Percentiles rank a stretch among this genome's conserved stretches.
These are phyloP conservation scores for Chaetophractus vellerosus DNA, from an alignment of 2,797 vertebrate genomes.

Conservation along the genomic window DNA sequence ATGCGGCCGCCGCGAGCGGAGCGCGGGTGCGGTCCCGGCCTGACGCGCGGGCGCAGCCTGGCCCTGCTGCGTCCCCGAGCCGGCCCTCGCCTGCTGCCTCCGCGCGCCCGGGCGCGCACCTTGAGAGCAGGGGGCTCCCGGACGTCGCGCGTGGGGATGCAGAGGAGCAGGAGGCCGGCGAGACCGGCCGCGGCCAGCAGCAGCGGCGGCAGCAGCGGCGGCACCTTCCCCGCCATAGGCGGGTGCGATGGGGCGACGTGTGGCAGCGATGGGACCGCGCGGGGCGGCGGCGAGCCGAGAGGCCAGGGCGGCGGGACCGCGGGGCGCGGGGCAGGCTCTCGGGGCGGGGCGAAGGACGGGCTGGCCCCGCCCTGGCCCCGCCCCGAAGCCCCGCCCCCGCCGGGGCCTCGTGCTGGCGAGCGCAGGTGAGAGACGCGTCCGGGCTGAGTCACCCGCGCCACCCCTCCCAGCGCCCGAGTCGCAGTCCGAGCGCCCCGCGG, in stretches of 20 bases:
- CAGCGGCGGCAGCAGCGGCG: slow-evolving; percentile 81
- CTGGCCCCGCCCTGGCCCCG: not conserved
- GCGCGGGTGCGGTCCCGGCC: not conserved
- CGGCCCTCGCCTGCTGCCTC: not conserved
- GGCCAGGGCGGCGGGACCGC: not conserved
- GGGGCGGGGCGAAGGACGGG: slow-evolving; percentile 6
- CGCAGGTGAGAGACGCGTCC: slow-evolving; percentile 47
- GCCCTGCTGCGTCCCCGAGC: not conserved
- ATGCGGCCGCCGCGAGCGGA: not conserved
- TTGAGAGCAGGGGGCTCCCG: slow-evolving; percentile 91
- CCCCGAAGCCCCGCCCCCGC: not conserved
- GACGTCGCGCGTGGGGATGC: slow-evolving; percentile 91
- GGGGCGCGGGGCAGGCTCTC: not conserved
- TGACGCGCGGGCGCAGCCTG: not conserved
- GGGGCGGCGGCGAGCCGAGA: not conserved
- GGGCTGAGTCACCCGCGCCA: slow-evolving; percentile 16
- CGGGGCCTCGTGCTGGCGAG: fast-evolving
- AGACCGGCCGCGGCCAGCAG: slow-evolving; percentile 91
- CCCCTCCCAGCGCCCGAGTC: not conserved
- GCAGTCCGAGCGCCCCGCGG: not conserved
- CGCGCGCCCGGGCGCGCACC: slow-evolving; percentile 88
- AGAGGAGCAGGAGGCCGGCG: slow-evolving; percentile 93
- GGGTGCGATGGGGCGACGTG: not conserved
- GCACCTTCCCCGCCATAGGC: slow-evolving; percentile 89
- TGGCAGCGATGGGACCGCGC: too few relatives aligned